phyloP scores from a whole-genome alignment of 2,113 vertebrate species.

The Labeo catla region DNA sequence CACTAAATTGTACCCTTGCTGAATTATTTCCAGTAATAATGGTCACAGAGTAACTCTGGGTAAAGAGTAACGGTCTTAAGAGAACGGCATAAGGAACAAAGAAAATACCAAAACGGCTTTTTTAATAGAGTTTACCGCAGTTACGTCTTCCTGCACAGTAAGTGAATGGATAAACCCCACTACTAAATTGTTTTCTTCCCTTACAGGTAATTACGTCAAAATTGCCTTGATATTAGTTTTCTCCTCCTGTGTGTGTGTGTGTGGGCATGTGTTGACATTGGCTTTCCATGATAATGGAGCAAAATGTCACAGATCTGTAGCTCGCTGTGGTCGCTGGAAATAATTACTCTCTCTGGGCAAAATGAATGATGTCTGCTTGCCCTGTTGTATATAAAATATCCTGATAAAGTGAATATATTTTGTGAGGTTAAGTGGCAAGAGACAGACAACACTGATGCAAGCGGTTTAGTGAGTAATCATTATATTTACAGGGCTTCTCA shows the following conservation, averaged over 20 bases:
- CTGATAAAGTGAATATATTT: conserved; percentile 62
- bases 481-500: background rate
- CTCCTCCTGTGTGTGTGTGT: conserved; percentile 66
- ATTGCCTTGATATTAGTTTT: conserved; percentile 72
- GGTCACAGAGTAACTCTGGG: conserved; percentile 52
- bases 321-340: conserved; percentile 58
- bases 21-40: conserved; percentile 66
- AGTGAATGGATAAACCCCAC: conserved; percentile 69
- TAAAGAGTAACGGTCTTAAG: conserved; percentile 64
- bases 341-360: conserved; percentile 69
- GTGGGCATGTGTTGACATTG: conserved; percentile 29
- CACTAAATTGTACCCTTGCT: conserved; percentile 58
- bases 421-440: conserved; percentile 33
- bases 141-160: conserved; percentile 69
- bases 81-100: conserved; percentile 17
- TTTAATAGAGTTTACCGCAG: conserved; percentile 69
- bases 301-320: conserved; percentile 63
- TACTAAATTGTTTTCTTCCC: conserved; percentile 73
- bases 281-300: conserved; percentile 70
- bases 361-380: conserved; percentile 62
- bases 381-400: conserved; percentile 55
- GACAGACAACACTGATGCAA: conserved; percentile 15
- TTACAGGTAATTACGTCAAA: conserved; percentile 74
- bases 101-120: conserved; percentile 51
- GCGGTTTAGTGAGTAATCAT: conserved; percentile 1